Evolutionary conservation across 1,140 invertebrate genomes (phyloP).

Genomic region (Diorhabda carinulata): DNA sequence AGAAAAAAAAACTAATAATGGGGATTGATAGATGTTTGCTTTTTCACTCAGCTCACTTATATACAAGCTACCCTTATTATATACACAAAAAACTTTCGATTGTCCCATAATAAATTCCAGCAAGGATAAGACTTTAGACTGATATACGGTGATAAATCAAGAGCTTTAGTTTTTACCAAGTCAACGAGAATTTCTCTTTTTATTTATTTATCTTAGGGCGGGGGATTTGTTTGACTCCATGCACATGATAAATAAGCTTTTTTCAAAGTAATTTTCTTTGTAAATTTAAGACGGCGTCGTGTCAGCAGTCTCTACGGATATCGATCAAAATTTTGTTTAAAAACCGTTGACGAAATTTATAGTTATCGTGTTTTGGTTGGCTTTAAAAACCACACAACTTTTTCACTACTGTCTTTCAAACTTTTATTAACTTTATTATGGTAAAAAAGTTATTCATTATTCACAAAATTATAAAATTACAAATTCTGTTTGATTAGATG

Average conservation of each 20-base stretch:
- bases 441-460: too few species aligned
- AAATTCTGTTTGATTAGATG: too few species aligned
- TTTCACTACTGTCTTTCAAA: too few species aligned
- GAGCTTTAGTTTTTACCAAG: background rate
- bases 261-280: background rate
- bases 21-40: too few species aligned
- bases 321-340: background rate
- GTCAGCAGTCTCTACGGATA: background rate
- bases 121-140: background rate
- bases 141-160: slow-evolving; percentile 1
- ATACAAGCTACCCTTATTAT: background rate
- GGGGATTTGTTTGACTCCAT: background rate
- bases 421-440: too few species aligned
- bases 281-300: background rate
- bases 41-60: too few species aligned
- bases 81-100: background rate
- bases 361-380: too few species aligned
- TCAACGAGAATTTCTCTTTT: background rate
- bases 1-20: too few species aligned
- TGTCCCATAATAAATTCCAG: background rate
- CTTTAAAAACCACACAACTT: too few species aligned
- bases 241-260: slow-evolving; percentile 2
- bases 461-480: too few species aligned
- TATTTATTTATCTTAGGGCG: background rate
- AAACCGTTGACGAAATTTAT: background rate